Evolutionary conservation across 2,113 vertebrate genomes (phyloP), one percentile per base, ranked within the genome.

Genomic region (Oncorhynchus kisutch): DNA sequence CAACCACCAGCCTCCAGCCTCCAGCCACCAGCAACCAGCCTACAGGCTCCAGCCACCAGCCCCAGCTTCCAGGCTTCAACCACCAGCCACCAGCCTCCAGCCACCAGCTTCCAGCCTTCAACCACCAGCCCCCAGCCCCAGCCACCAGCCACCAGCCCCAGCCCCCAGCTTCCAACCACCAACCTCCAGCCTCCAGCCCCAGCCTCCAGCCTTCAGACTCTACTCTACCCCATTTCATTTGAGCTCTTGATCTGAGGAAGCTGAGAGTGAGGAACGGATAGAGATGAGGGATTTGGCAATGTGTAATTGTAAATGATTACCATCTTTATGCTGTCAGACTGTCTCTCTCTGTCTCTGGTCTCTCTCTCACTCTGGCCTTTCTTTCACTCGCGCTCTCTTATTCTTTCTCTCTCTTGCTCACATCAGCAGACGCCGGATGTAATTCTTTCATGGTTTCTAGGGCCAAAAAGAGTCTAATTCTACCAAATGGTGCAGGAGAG

Each of bases 251-350:
- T 91, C 83, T 87, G 79, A 73, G 82, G 80, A 81, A 82, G 85
- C 89, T 85, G 82, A 89, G 84, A 88, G 78, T 29, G 77, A 85
- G 83, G 80, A 87, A 88, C 71, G 71, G 79, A 80, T 69, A n/a
- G 48, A 67, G 18, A 85, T 82, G 82, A 81, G 81, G 77, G 81
- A 85, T 86, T 86, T 80, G 83, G 81, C 75, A 81, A 86, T 85
- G 87, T 91, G 90, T 92, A 91, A 93, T 91, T 90, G 92, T 93
- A 89, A 92, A 89, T 86, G 90, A 93, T 93, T 92, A 91, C 82
- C 81, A 80, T 85, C 86, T 88, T 91, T 91, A 89, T 81, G 82
- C 83, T 81, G 80, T 85, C 76, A 82, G 75, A 77, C 79, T 60
- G 82, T 81, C 74, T 83, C 76, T 75, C 71, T 82, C 72, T 45